Base-by-base conservation (phyloP, 2,113 vertebrate genomes). In the Megatriorchis doriae region DNA sequence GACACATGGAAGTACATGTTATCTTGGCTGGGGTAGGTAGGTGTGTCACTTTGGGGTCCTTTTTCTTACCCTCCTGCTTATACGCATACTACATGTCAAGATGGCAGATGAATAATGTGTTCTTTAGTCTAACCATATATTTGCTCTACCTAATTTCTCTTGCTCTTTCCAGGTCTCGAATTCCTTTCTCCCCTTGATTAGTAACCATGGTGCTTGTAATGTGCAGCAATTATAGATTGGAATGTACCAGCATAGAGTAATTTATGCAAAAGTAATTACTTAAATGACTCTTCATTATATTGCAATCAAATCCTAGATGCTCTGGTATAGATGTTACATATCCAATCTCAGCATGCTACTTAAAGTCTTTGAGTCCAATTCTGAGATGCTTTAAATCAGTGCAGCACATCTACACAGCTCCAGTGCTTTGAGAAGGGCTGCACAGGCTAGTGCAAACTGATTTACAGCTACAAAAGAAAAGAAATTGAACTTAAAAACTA, bases 191-290 rank as follows among this genome's bases (percentile, higher is more conserved):
- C 48, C 63, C 67, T 97, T 97, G 97, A 97, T 97, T 97, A 93
- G 96, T 96, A 97, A 96, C 96, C 95, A 96, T 96, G 96, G 93
- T 96, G 92, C 96, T 97, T 97, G 80, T 96, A 97, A 97, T 81
- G 77, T 93, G 90, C 61, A 3, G 96, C 95, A 97, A 96, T 97
- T 97, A 97, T 86, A 93, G 88, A 95, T 83, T 94, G 94, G 91
- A 97, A 94, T 78, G 83, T 96, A 96, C 77, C 65, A 95, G 96
- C 92, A 74, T 50, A 92, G 93, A 89, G 94, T 97, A 97, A 97
- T 97, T 97, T 97, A 97, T 97, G 95, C 96, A 96, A 96, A 97
- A 95, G 94, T 97, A 97, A 97, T 97, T 96, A 96, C 91, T 97
- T 97, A 97, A 97, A 97, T 97, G 95, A 95, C 94, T 97, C 94